Conservation (phyloP, 2,797 vertebrate species). For the Microctenopoma lineatum region DNA sequence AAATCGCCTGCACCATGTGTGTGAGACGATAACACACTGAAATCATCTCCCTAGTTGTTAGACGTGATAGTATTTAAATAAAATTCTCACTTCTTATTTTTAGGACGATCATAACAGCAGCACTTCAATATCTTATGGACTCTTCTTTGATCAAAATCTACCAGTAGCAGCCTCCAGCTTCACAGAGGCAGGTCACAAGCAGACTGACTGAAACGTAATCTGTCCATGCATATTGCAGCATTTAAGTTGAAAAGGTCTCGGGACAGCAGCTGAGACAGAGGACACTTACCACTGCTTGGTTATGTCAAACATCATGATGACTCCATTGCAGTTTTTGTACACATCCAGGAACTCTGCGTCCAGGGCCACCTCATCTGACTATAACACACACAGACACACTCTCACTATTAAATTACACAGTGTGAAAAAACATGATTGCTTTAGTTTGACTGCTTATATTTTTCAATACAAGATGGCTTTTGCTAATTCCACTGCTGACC, state of each 20-base stretch:
- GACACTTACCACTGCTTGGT: constrained; percentile 95
- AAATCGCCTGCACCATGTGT: too few relatives aligned
- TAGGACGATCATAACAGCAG: constrained; percentile 5
- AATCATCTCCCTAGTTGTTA: neutral
- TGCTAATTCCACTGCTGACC: constrained; percentile 26
- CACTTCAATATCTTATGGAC: constrained; percentile 10
- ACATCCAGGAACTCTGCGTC: constrained; percentile 98
- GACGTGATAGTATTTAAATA: neutral
- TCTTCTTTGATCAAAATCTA: constrained; percentile 17
- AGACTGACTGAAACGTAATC: constrained; percentile 59
- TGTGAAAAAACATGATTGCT: neutral
- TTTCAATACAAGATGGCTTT: neutral
- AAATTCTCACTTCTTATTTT: neutral
- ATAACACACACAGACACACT: constrained; percentile 16
- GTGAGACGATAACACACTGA: neutral
- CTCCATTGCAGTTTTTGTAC: constrained; percentile 97
- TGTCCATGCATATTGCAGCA: constrained; percentile 66
- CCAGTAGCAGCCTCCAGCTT: constrained; percentile 11
- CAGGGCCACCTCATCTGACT: constrained; percentile 96
- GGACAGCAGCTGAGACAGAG: constrained; percentile 3
- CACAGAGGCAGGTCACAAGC: neutral
- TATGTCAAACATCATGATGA: constrained; percentile 99
- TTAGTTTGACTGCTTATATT: neutral
- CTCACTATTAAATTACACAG: neutral
- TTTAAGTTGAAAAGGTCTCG: constrained; percentile 12